These are phyloP conservation scores for Entomobrya proxima DNA, from an alignment of 2,888 invertebrate species.

Conservation along the genomic window DNA sequence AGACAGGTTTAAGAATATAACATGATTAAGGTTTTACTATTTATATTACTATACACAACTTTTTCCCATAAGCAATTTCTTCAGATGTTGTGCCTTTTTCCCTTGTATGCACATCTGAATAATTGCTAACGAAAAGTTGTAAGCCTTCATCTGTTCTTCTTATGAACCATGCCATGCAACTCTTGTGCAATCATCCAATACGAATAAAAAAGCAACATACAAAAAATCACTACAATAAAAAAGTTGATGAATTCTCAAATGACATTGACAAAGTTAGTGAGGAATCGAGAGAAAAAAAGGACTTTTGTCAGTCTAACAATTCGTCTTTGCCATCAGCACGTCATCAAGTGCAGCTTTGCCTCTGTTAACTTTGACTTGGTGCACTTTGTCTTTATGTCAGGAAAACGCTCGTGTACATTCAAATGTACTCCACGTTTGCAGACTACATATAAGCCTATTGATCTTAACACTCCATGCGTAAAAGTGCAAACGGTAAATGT, in stretches of 20 bases:
- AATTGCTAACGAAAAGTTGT: constrained; percentile 22
- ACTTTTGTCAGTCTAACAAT: constrained; percentile 56
- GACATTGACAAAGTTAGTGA: constrained; percentile 60
- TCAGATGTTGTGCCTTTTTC: not conserved
- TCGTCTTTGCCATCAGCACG: constrained; percentile 64
- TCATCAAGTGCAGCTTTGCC: constrained; percentile 58
- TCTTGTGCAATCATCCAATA: not conserved
- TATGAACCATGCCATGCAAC: not conserved
- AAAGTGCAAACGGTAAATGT: not conserved
- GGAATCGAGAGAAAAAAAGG: constrained; percentile 32
- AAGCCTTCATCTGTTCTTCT: constrained; percentile 19
- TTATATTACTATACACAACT: too few species aligned
- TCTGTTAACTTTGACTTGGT: constrained; percentile 37
- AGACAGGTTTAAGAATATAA: too few species aligned
- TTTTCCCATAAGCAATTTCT: not conserved
- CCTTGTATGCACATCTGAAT: not conserved
- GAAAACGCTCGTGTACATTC: not conserved
- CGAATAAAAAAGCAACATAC: not conserved
- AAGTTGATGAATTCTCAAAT: constrained; percentile 63
- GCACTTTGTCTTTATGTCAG: constrained; percentile 38
- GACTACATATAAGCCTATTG: constrained; percentile 6
- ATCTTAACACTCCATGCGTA: not conserved
- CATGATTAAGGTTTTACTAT: too few species aligned
- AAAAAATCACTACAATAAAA: constrained; percentile 46
- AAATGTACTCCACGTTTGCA: constrained; percentile 32